Evolutionary conservation across 2,113 vertebrate species (phyloP), one percentile per base, ranked within the genome.

Genomic region (Pangasianodon hypophthalmus): DNA sequence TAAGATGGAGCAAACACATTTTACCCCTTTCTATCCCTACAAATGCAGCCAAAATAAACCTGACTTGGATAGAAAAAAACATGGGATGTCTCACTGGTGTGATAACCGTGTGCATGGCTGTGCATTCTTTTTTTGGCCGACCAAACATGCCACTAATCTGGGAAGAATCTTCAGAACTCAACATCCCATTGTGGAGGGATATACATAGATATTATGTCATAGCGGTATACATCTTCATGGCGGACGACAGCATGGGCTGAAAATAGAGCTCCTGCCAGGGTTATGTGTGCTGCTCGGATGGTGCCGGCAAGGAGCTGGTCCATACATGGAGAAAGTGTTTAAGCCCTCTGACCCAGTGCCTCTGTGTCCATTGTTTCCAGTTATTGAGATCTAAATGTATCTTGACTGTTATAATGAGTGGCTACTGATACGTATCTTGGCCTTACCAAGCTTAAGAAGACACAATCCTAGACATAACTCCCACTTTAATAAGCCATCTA

Each of bases 191-290:
- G 91, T 92, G 77, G 80, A 86, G 64, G 87, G 91, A 91, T 90
- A 92, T 91, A 87, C 91, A 94, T 94, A 94, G 91, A 87, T 64
- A 90, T 94, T 93, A 94, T 92, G 91, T 93, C 92, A 94, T 69
- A 91, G 79, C 54, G 84, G 89, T 91, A 90, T 93, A 94, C 91
- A 92, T 90, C 73, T 92, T 94, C 86, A 92, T 91, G 89, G 92
- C 87, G 92, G 82, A 91, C 89, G 91, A 93, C 90, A 94, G 93
- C 91, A 92, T 85, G 91, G 79, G 87, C 85, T 90, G 26, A 85
- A 93, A 95, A 94, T 93, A 95, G 90, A 77, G 52, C 79, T 87
- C 86, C 85, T 62, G 89, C 92, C 91, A 92, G 90, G 87, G 86
- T 71, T 92, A 69, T 91, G 85, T 32, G 84, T 89, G 88, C 62